These are phyloP conservation scores for Propithecus coquereli DNA, from an alignment of 2,113 vertebrate genomes.

Conservation along the genomic window DNA sequence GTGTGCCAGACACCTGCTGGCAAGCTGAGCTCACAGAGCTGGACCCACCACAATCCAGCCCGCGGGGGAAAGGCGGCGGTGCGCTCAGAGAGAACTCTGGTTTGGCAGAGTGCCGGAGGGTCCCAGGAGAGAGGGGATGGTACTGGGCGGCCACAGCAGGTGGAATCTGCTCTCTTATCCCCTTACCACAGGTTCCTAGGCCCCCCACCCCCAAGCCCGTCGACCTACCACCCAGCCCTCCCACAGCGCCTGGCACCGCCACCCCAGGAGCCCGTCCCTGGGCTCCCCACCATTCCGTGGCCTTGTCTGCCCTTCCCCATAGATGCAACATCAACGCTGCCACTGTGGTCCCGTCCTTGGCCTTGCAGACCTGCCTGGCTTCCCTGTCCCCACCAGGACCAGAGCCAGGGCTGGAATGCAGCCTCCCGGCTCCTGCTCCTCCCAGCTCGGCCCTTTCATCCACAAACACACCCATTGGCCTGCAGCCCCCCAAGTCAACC, in stretches of 20 bases:
- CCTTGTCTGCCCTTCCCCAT: too few relatives aligned
- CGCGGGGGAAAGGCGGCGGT: background rate
- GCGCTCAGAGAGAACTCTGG: fast-evolving
- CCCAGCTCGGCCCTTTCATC: background rate
- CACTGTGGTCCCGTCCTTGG: fast-evolving
- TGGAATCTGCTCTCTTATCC: background rate
- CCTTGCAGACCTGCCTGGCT: too few relatives aligned
- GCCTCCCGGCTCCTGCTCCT: fast-evolving
- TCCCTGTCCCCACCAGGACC: background rate
- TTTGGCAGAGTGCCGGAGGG: fast-evolving
- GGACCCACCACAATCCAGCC: background rate
- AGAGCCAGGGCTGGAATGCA: too few relatives aligned
- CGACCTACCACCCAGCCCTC: fast-evolving
- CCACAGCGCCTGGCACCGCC: too few relatives aligned
- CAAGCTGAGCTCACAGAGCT: background rate
- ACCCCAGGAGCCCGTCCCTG: background rate
- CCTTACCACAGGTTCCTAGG: fast-evolving
- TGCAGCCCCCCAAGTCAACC: background rate
- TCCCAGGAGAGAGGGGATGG: background rate
- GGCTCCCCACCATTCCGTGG: fast-evolving
- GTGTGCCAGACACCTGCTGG: background rate
- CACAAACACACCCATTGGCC: too few relatives aligned
- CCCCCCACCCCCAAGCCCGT: fast-evolving
- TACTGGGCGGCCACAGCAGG: too few relatives aligned
- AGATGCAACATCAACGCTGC: fast-evolving